Evolutionary conservation across 2,113 vertebrate genomes (phyloP).

Genomic region (Cynoglossus semilaevis): DNA sequence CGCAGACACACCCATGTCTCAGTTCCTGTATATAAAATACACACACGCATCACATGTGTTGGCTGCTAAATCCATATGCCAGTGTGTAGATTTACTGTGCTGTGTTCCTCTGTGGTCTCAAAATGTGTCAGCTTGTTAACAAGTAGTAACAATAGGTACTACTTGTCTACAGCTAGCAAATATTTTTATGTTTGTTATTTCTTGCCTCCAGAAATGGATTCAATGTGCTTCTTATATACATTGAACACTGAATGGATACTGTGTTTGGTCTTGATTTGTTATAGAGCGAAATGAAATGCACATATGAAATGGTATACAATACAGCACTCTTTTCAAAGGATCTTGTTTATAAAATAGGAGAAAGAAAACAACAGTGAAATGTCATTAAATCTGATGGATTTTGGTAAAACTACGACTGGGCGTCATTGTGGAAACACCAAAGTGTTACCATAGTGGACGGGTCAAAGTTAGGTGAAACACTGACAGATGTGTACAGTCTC

Average conservation of each 20-base stretch:
- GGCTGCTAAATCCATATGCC: slow-evolving; percentile 20
- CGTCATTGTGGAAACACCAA: too few species aligned
- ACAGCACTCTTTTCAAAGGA: too few species aligned
- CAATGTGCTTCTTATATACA: background rate
- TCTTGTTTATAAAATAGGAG: too few species aligned
- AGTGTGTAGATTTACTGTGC: slow-evolving; percentile 12
- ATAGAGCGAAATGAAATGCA: too few species aligned
- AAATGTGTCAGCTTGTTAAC: slow-evolving; percentile 44
- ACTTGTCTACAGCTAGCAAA: slow-evolving; percentile 16
- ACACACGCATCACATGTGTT: background rate
- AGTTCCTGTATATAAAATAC: slow-evolving; percentile 52
- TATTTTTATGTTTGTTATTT: slow-evolving; percentile 18
- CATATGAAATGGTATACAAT: too few species aligned
- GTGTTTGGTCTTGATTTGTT: too few species aligned
- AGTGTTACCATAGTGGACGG: too few species aligned
- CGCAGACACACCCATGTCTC: slow-evolving; percentile 45
- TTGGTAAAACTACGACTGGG: too few species aligned
- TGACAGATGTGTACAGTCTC: slow-evolving; percentile 17
- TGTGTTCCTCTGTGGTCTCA: slow-evolving; percentile 20
- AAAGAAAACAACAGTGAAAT: too few species aligned
- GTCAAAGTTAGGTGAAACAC: background rate
- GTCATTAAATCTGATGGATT: too few species aligned
- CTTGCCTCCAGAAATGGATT: slow-evolving; percentile 5
- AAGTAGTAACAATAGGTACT: slow-evolving; percentile 13
- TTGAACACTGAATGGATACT: too few species aligned